Evolutionary conservation across 2,888 invertebrate genomes (phyloP), one percentile per base, ranked within the genome.

Genomic region (Diarsia mendica): DNA sequence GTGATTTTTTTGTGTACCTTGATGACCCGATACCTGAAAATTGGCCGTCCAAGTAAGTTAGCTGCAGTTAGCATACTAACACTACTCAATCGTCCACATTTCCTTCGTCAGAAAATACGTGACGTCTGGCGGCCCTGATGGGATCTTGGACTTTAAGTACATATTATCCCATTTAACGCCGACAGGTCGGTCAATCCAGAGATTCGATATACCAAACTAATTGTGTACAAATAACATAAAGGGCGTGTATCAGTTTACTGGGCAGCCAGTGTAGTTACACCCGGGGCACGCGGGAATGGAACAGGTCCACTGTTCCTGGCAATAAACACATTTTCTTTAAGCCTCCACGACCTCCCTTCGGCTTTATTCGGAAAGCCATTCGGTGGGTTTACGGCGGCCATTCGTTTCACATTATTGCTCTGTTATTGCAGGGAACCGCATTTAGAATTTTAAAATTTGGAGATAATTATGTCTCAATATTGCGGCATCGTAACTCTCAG

Each of bases 361-460:
- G 90, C 90, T 93, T 92, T 92, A 93, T 92, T 93, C 91, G 92
- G 88, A 92, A 93, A 92, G 89, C 92, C 91, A 94, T 95, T 93
- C 86, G 86, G 90, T 87, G 91, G 90, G 90, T 94, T 93, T 92
- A 94, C 91, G 90, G 88, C 91, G 82, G 89, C 90, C 91, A 92
- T 94, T 93, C 92, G 91, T 92, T 92, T 91, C 91, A 82, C 90
- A 92, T 94, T 93, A 95, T 93, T 90, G 92, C 92, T 90, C 86
- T 91, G 90, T 92, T 94, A 94, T 92, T 92, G 90, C 91, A 88
- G 87, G 85, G 89, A 86, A 90, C 84, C 90, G 80, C 90, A 87
- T 89, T 92, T 90, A 90, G 89, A 92, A 92, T 91, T 92, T 90
- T 87, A 90, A 91, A 89, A 85, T 63, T 77, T 80, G 71, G 61